Evolutionary conservation across 1,140 invertebrate species (phyloP), one percentile per base, ranked within the genome.

Genomic region (Halictus rubicundus): DNA sequence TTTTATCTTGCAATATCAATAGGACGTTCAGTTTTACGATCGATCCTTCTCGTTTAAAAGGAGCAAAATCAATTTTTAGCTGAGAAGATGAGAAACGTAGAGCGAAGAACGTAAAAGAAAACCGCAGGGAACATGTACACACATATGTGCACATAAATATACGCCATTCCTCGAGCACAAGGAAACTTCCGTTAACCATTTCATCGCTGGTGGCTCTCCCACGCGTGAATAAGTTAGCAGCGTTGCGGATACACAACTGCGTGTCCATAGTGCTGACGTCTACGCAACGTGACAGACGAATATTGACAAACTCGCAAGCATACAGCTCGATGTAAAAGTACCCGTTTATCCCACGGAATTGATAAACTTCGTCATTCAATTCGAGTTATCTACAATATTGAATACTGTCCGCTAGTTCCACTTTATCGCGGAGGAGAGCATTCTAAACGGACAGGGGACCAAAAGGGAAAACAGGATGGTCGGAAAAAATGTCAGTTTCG

Each of bases 171-270:
- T 65, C 39, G 66, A 23, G 54, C 70, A 54, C 60, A 63, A 70
- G 66, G 68, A 68, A 84, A 84, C 82, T 84, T 75, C 65, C 68
- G 82, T 72, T 69, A 79, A 61, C 59, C 81, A 71, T 68, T 61
- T 64, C 71, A 70, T 84, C 81, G 83, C 63, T 59, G 77, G 61
- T 52, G 79, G 83, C 80, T 80, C 71, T 80, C 64, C 83, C 82
- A 59, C 71, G 72, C 71, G 83, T 85, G 83, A 85, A 85, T 85
- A 85, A 85, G 83, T 85, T 74, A 85, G 68, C 71, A 80, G 68
- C 61, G 65, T 74, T 52, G 65, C 68, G 69, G 64, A 73, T 69
- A 71, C 81, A 73, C 82, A 68, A 57, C 82, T 74, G 77, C 77
- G 82, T 85, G 82, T 80, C 76, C 83, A 69, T 54, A 23, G 8